phyloP scores from a whole-genome alignment of 2,888 invertebrate species.

The Dolichomitus sp. region DNA sequence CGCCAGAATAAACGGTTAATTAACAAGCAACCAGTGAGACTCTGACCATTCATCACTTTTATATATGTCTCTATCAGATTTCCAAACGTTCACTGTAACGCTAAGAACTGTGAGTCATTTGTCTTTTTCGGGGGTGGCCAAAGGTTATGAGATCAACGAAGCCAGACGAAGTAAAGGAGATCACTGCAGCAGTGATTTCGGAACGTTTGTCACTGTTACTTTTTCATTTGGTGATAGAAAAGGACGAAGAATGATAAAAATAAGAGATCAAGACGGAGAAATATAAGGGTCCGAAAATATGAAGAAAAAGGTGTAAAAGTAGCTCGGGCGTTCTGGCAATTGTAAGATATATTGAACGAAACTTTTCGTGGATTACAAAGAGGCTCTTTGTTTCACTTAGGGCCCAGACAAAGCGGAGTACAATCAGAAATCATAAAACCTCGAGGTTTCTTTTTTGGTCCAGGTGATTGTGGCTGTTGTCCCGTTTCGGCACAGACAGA shows the following conservation, averaged over 20 bases:
- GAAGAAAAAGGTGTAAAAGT: background rate
- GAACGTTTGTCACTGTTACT: conserved; percentile 10
- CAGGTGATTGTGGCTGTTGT: conserved; percentile 18
- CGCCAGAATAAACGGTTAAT: background rate
- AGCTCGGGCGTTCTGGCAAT: conserved; percentile 13
- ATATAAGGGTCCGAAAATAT: background rate
- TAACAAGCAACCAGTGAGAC: background rate
- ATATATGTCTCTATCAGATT: background rate
- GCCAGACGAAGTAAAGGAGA: background rate
- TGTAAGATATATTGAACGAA: conserved; percentile 46
- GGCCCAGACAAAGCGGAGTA: conserved; percentile 19
- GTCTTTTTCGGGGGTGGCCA: background rate
- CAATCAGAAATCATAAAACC: conserved; percentile 46
- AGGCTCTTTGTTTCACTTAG: conserved; percentile 50
- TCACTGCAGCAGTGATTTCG: conserved; percentile 7
- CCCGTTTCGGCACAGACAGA: conserved; percentile 11
- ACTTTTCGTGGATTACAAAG: conserved; percentile 34
- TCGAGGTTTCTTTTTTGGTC: conserved; percentile 19
- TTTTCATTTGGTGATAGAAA: background rate
- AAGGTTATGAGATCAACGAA: background rate
- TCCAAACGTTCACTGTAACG: background rate
- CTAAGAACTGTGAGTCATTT: background rate
- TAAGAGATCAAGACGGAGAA: background rate
- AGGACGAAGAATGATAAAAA: background rate
- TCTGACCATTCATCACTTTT: background rate